Percentiles rank a stretch among this genome's conserved stretches.
Conservation (phyloP, 2,113 vertebrate genomes). For the Otocyon megalotis region DNA sequence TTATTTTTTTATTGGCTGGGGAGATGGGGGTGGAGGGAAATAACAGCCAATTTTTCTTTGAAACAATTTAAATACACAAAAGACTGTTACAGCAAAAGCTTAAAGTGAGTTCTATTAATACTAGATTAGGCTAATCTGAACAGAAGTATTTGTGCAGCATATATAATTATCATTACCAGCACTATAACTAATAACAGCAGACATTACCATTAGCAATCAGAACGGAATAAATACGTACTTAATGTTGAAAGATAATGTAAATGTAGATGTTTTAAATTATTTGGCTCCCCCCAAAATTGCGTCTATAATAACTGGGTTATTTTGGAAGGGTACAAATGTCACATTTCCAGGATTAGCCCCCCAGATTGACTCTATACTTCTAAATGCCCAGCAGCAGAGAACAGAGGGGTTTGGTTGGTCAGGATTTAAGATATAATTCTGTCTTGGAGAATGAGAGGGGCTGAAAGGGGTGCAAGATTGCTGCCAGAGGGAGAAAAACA, state of each 20-base stretch:
- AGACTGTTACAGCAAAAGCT: not conserved
- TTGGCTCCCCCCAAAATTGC: slow-evolving; percentile 63
- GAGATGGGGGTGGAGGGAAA: not conserved
- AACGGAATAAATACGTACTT: slow-evolving; percentile 76
- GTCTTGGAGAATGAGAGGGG: not conserved
- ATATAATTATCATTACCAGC: slow-evolving; percentile 76
- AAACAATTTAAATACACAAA: slow-evolving; percentile 56
- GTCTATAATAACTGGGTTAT: slow-evolving; percentile 51
- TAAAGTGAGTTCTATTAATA: slow-evolving; percentile 65
- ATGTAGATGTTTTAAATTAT: slow-evolving; percentile 72
- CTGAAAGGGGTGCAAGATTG: not conserved
- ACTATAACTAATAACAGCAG: slow-evolving; percentile 78
- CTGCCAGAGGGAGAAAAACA: not conserved
- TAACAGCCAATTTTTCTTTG: slow-evolving; percentile 53
- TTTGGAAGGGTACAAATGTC: slow-evolving; percentile 57
- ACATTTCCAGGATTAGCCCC: not conserved
- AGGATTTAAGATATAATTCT: not conserved
- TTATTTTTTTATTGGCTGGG: not conserved
- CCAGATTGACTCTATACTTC: slow-evolving; percentile 8
- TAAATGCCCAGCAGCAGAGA: not conserved
- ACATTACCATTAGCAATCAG: slow-evolving; percentile 68
- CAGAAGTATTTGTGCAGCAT: slow-evolving; percentile 72
- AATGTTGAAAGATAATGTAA: slow-evolving; percentile 54
- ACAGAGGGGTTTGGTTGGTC: not conserved
- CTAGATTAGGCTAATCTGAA: slow-evolving; percentile 75